Evolutionary conservation across 2,113 vertebrate genomes (phyloP).

Genomic region (Sus scrofa): T2T-Sscrofa CM000824.6:41872001-41872500

Average conservation of each 20-base stretch:
- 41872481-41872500: neutral
- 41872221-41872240: too few species aligned
- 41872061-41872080: neutral
- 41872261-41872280: neutral
- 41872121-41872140: neutral
- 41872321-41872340: neutral
- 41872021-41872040: neutral
- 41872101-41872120: neutral
- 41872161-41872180: neutral
- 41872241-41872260: neutral
- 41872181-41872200: neutral
- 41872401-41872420: neutral
- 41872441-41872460: neutral
- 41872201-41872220: neutral
- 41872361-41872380: neutral
- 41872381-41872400: slow-evolving; percentile 35
- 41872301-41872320: neutral
- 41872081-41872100: neutral
- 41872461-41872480: neutral
- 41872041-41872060: neutral
- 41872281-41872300: neutral
- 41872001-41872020: neutral
- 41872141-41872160: neutral
- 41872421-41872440: neutral
- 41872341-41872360: neutral